Evolutionary conservation across 2,113 vertebrate species (phyloP).

Genomic region (Chaetodon trifascialis): DNA sequence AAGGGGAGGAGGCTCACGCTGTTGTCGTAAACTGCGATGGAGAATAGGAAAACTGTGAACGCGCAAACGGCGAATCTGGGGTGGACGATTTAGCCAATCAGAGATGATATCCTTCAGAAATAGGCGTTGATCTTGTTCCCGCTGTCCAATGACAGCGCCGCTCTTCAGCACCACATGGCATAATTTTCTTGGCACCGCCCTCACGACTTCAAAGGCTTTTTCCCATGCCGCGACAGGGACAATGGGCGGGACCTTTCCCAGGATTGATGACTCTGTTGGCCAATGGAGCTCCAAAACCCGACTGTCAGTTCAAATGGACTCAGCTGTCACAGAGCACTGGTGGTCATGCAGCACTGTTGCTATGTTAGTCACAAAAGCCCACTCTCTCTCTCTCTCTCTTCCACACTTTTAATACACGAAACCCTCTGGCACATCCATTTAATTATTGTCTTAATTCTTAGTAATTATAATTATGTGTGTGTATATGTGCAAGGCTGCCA

Average conservation of each 20-base stretch:
- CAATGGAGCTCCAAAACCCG: conserved; percentile 62
- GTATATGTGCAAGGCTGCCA: neutral
- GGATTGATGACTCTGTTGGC: conserved; percentile 67
- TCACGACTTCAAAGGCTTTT: conserved; percentile 67
- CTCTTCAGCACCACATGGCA: conserved; percentile 82
- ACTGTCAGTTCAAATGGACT: conserved; percentile 55
- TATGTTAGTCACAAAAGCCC: conserved; percentile 69
- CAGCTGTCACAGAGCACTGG: conserved; percentile 70
- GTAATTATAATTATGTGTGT: neutral
- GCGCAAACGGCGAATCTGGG: conserved; percentile 74
- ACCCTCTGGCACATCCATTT: conserved; percentile 10
- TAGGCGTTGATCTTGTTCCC: conserved; percentile 59
- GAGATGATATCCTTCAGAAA: conserved; percentile 50
- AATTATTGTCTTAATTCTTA: conserved; percentile 25
- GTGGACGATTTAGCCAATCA: conserved; percentile 78
- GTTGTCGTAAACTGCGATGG: conserved; percentile 23
- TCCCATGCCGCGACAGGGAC: conserved; percentile 54
- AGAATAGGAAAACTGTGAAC: conserved; percentile 81
- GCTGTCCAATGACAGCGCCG: conserved; percentile 63
- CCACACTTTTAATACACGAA: neutral
- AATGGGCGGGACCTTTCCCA: conserved; percentile 56
- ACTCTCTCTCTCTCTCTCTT: neutral
- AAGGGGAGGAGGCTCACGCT: conserved; percentile 59
- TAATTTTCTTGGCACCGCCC: conserved; percentile 75
- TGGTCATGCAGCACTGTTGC: conserved; percentile 79